Percentiles rank a stretch among this genome's conserved stretches.
Evolutionary conservation across 2,888 invertebrate species (phyloP).

Genomic region (Platycnemis pennipes): DNA sequence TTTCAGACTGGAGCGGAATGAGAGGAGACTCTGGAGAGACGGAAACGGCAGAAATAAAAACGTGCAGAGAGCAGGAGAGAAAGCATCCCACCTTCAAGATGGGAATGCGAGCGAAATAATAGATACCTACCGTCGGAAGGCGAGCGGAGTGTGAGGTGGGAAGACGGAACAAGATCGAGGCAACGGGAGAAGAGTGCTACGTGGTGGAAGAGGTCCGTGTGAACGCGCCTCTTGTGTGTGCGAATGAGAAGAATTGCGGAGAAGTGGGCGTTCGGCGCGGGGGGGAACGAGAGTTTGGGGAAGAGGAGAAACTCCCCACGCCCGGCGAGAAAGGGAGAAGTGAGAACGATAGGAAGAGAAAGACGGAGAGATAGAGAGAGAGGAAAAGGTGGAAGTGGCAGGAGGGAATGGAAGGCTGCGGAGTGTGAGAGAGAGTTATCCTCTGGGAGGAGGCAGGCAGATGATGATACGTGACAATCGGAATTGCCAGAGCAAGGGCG

Average conservation of each 20-base stretch:
- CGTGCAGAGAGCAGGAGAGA: neutral
- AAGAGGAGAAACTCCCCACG: neutral
- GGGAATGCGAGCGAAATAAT: neutral
- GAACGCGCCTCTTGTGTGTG: neutral
- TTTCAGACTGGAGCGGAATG: neutral
- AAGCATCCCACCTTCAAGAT: slow-evolving; percentile 9
- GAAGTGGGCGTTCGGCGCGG: neutral
- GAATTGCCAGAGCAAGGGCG: slow-evolving; percentile 55
- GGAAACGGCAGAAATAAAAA: neutral
- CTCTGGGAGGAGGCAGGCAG: slow-evolving; percentile 64
- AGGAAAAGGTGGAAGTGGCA: neutral
- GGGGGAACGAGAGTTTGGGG: neutral
- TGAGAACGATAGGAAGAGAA: neutral
- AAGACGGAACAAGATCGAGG: neutral
- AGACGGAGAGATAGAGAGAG: neutral
- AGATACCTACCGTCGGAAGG: neutral
- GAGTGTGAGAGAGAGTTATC: slow-evolving; percentile 43
- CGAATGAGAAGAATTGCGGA: neutral
- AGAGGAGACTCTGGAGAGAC: neutral
- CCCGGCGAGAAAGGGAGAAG: neutral
- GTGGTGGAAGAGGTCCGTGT: too few relatives aligned
- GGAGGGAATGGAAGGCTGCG: neutral
- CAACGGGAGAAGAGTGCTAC: neutral
- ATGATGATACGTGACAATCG: slow-evolving; percentile 68
- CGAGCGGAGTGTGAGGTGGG: neutral